These are phyloP conservation scores for Selenia dentaria DNA, from an alignment of 2,888 invertebrate species.

Conservation along the genomic window DNA sequence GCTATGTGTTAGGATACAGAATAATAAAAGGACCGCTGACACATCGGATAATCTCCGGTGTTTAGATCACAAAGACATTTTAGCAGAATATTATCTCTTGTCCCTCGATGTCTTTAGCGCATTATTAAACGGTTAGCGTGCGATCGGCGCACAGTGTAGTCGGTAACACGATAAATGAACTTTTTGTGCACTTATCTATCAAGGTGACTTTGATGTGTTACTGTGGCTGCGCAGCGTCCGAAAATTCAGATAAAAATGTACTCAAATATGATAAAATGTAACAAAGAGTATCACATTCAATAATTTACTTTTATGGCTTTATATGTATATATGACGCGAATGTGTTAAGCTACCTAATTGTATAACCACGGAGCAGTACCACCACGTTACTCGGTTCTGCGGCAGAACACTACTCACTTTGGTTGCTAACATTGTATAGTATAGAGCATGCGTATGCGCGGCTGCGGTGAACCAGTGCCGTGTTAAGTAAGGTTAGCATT, in stretches of 20 bases:
- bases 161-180: conserved; percentile 13
- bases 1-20: no score
- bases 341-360: no score
- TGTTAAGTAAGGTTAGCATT: conserved; percentile 71
- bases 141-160: conserved; percentile 15
- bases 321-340: no score
- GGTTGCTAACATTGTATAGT: no score
- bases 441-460: conserved; percentile 23
- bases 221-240: conserved; percentile 25
- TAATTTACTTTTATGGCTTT: no score
- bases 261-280: neutral
- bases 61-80: conserved; percentile 15
- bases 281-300: no score
- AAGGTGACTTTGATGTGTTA: conserved; percentile 62
- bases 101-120: no score
- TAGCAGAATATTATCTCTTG: conserved; percentile 18
- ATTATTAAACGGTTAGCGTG: conserved; percentile 14
- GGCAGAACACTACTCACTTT: no score
- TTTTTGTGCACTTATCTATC: conserved; percentile 43
- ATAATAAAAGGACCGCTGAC: conserved; percentile 21
- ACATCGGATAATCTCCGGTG: conserved; percentile 34
- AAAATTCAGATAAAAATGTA: conserved; percentile 28
- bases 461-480: conserved; percentile 50
- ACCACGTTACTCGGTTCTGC: no score
- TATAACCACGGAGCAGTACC: no score